Percentiles rank a stretch among this genome's conserved stretches.
phyloP scores from a whole-genome alignment of 2,113 vertebrate genomes.

The Nothocercus julius region DNA sequence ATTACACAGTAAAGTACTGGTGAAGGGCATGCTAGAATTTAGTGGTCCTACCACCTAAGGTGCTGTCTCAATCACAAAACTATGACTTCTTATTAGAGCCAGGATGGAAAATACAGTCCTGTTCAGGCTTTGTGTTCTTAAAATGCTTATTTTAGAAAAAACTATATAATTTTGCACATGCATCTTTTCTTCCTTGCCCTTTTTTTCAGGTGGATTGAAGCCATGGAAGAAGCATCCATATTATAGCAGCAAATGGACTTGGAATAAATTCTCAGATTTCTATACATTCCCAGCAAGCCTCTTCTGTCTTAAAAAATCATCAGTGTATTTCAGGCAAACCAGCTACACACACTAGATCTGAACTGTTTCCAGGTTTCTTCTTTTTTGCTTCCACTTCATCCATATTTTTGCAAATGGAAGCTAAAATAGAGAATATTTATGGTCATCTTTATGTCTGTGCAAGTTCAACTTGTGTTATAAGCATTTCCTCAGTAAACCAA shows the following conservation, averaged over 20 bases:
- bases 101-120: not conserved
- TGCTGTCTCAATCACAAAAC: not conserved
- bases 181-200: constrained; percentile 5
- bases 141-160: not conserved
- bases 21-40: not conserved
- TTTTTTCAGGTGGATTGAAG: constrained; percentile 89
- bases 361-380: constrained; percentile 22
- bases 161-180: not conserved
- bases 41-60: not conserved
- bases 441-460: constrained; percentile 3
- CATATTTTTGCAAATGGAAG: constrained; percentile 3
- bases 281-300: constrained; percentile 13
- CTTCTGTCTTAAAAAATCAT: constrained; percentile 26
- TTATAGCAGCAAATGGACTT: constrained; percentile 85
- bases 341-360: constrained; percentile 20
- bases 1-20: not conserved
- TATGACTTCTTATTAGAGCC: not conserved
- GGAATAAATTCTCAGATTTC: constrained; percentile 48
- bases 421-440: constrained; percentile 67
- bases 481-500: constrained; percentile 27
- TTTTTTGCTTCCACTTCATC: not conserved
- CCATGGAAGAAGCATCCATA: constrained; percentile 94
- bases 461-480: constrained; percentile 33
- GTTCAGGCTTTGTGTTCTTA: not conserved
- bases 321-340: constrained; percentile 11